Evolutionary conservation across 2,113 vertebrate species (phyloP).

Genomic region (Ammodytes dubius): DNA sequence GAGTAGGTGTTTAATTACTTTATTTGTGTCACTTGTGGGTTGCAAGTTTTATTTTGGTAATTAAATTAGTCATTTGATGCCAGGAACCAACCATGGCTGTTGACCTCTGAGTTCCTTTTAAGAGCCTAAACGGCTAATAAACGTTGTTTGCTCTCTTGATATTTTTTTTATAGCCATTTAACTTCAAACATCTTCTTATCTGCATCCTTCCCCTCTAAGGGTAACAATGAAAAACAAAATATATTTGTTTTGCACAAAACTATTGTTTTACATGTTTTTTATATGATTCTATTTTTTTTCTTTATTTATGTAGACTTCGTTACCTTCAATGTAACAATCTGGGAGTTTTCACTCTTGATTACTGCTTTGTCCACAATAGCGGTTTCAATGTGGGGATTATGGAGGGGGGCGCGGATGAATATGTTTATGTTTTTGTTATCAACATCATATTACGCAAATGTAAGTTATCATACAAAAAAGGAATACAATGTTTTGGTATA

Average conservation of each 20-base stretch:
- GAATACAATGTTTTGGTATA: too few species aligned
- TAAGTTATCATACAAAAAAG: too few species aligned
- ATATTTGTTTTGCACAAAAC: background rate
- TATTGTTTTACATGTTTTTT: background rate
- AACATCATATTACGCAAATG: too few species aligned
- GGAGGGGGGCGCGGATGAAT: too few species aligned
- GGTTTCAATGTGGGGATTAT: too few species aligned
- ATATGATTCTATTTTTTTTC: too few species aligned
- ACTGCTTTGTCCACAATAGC: too few species aligned
- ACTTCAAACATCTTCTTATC: background rate
- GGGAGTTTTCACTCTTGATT: background rate
- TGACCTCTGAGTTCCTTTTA: background rate
- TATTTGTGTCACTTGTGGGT: constrained; percentile 2
- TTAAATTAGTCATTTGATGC: background rate
- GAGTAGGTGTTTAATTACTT: background rate
- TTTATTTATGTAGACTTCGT: too few species aligned
- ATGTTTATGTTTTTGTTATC: too few species aligned
- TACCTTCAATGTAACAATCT: background rate
- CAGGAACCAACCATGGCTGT: background rate
- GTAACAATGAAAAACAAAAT: background rate
- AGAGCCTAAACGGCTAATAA: background rate
- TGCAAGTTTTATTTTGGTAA: background rate
- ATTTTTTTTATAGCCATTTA: background rate
- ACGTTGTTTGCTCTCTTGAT: background rate
- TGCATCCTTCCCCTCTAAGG: constrained; percentile 11